These are phyloP conservation scores for Zosterops pallidus DNA, from an alignment of 2,113 vertebrate species.

Conservation along the genomic window DNA sequence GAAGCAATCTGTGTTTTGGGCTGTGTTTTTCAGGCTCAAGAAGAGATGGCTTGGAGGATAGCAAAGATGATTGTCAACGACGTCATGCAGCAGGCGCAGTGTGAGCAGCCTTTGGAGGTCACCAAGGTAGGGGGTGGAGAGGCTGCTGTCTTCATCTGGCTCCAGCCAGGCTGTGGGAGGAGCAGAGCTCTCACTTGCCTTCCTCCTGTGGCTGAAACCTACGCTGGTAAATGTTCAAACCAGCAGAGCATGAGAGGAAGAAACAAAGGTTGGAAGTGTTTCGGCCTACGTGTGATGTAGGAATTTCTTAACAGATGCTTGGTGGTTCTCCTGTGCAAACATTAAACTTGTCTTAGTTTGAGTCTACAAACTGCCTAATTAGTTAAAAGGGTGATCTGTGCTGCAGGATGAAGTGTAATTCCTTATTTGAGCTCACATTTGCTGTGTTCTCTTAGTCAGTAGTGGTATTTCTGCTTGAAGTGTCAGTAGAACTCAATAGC, in stretches of 20 bases:
- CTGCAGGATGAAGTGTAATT: background rate
- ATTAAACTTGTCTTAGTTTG: background rate
- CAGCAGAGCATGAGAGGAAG: background rate
- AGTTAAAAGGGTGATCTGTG: background rate
- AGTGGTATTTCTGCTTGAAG: background rate
- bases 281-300: background rate
- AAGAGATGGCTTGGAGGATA: slow-evolving; percentile 99
- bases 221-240: background rate
- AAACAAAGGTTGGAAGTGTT: background rate
- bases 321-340: background rate
- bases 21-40: slow-evolving; percentile 85
- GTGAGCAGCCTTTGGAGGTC: slow-evolving; percentile 77
- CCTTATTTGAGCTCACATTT: background rate
- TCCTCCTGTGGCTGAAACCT: background rate
- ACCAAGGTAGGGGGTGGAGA: slow-evolving; percentile 80
- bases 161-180: background rate
- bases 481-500: background rate
- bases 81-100: slow-evolving; percentile 91
- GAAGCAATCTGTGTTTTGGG: background rate
- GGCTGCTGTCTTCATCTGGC: background rate
- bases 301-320: background rate
- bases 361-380: background rate
- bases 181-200: slow-evolving; percentile 11
- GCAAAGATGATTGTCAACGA: slow-evolving; percentile 99
- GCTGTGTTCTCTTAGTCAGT: background rate